Base-by-base conservation (phyloP, 2,113 vertebrate species). In the Fregata magnificens region DNA sequence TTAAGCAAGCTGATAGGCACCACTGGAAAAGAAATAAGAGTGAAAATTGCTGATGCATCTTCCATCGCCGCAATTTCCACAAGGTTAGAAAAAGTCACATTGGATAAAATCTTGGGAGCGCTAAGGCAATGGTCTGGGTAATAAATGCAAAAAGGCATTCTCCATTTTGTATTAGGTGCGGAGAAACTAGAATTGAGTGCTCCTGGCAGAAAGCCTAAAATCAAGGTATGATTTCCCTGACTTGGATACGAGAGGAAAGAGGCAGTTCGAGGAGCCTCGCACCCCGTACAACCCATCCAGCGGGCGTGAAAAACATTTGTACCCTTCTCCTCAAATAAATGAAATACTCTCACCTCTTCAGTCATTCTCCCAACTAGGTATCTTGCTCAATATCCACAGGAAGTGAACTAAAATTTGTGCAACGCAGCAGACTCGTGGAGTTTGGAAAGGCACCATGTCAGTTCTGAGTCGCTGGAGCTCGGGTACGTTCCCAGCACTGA, bases 51-150 rank as follows among this genome's bases (percentile, higher is more conserved):
- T 97, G 97, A 97, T 93, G 92, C 94, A 95, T 90, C 95, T 97
- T 97, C 97, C 98, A 98, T 92, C 97, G 45, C 38, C 49, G 88
- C 96, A 91, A 84, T 97, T 97, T 97, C 94, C 89, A 97, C 96
- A 95, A 91, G 97, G 98, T 94, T 97, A 97, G 96, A 93, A 96
- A 44, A 93, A 98, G 97, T 95, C 97, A 97, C 91, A 71, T 88
- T 47, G 80, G 97, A 96, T 97, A 97, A 97, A 97, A 96, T 82
- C 96, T 86, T 77, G 88, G 97, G 96, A 98, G 89, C 24, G 58
- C 90, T 70, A 49, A 93, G 97, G 96, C 92, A 84, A 72, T 31
- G 62, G 95, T 65, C 91, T 92, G 96, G 94, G 91, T 91, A 95
- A 95, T 59, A 72, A 96, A 97, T 84, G 85, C 73, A 89, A 84